These are phyloP conservation scores for Tinamus major DNA, from an alignment of 2,797 vertebrate genomes.

Conservation along the genomic window DNA sequence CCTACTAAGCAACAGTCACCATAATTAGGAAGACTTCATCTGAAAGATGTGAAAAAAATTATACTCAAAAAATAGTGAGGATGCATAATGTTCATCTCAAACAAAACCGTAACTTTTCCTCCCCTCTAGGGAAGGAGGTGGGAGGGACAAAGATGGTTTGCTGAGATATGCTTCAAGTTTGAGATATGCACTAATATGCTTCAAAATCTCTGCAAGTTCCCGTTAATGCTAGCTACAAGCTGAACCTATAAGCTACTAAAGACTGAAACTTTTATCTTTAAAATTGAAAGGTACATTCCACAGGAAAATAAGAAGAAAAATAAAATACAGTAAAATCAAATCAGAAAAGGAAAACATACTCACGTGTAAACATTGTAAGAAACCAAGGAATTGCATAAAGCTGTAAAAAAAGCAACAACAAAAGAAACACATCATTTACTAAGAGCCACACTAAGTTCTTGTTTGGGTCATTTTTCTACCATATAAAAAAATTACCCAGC, in stretches of 20 bases:
- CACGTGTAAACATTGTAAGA: constrained; percentile 99
- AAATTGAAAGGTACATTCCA: background rate
- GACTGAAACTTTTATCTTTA: background rate
- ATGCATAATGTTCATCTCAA: background rate
- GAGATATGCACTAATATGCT: background rate
- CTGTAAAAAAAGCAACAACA: constrained; percentile 72
- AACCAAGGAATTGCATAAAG: constrained; percentile 99
- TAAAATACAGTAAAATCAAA: background rate
- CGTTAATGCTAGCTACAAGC: background rate
- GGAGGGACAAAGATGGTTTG: too few relatives aligned
- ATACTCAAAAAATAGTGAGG: background rate
- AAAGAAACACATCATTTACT: background rate
- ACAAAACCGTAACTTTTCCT: too few relatives aligned
- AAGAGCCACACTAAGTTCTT: background rate
- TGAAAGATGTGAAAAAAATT: background rate
- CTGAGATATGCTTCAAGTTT: background rate
- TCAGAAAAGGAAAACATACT: constrained; percentile 77
- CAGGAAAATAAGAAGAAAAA: background rate
- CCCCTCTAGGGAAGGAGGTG: too few relatives aligned
- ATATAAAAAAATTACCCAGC: background rate
- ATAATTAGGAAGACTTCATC: background rate
- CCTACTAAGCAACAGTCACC: background rate
- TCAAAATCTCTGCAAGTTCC: too few relatives aligned
- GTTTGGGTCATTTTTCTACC: background rate
- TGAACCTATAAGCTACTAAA: background rate